These are phyloP conservation scores for Atlantisia rogersi DNA, from an alignment of 2,113 vertebrate genomes.

Conservation along the genomic window DNA sequence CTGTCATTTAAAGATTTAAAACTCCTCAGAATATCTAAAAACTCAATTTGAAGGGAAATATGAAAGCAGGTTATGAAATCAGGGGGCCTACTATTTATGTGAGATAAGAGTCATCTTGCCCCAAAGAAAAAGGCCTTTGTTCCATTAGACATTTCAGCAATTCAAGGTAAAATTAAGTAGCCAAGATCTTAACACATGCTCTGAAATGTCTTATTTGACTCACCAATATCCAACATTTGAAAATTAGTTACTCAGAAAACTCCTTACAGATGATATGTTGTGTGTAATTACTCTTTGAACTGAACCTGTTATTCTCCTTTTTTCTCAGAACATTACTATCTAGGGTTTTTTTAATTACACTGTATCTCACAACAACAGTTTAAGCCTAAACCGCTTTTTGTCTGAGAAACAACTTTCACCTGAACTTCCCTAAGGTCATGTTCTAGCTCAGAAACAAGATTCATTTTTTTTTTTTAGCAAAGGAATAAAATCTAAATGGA, in stretches of 20 bases:
- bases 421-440: background rate
- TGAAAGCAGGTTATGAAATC: slow-evolving; percentile 23
- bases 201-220: slow-evolving; percentile 22
- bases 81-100: background rate
- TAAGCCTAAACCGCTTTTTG: background rate
- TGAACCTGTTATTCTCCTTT: background rate
- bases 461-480: background rate
- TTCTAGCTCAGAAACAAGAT: background rate
- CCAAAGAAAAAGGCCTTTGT: background rate
- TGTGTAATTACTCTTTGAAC: background rate
- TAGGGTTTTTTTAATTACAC: background rate
- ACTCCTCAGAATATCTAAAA: slow-evolving; percentile 12
- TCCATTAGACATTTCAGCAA: background rate
- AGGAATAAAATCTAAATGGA: too few species aligned
- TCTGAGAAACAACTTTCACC: background rate
- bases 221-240: background rate
- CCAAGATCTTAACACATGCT: background rate
- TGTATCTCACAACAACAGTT: background rate
- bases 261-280: background rate
- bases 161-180: slow-evolving; percentile 10
- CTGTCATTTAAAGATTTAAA: slow-evolving; percentile 26
- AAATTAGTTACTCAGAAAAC: slow-evolving; percentile 27
- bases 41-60: slow-evolving; percentile 2
- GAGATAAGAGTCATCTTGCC: background rate
- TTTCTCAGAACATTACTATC: background rate